Conservation (phyloP, 1,140 invertebrate genomes). For the Heliconius himera region DNA sequence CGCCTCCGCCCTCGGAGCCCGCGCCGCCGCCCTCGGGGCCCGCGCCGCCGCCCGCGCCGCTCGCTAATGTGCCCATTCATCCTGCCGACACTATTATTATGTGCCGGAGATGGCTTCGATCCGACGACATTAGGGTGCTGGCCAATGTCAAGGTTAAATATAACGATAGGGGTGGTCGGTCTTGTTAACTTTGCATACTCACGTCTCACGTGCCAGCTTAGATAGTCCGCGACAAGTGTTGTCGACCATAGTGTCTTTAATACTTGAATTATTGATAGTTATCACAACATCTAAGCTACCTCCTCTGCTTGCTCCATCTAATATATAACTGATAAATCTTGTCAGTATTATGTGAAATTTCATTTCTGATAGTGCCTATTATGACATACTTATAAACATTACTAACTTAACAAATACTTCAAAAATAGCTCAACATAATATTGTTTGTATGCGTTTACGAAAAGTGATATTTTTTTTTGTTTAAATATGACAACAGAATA, state of each 20-base stretch:
- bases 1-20: conserved; percentile 36
- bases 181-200: conserved; percentile 27
- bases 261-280: neutral
- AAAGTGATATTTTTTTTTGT: neutral
- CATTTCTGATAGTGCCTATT: too few species aligned
- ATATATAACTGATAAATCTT: too few species aligned
- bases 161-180: too few species aligned
- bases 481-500: neutral
- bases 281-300: too few species aligned
- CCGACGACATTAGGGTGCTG: conserved; percentile 68
- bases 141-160: conserved; percentile 70
- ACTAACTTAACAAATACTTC: too few species aligned
- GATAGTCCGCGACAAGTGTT: neutral
- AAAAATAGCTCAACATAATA: too few species aligned
- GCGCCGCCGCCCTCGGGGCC: conserved; percentile 62
- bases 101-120: conserved; percentile 74
- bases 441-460: too few species aligned
- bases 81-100: conserved; percentile 76
- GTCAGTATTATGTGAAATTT: too few species aligned
- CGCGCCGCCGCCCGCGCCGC: conserved; percentile 57
- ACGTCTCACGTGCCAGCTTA: neutral
- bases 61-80: conserved; percentile 78
- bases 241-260: neutral
- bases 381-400: too few species aligned
- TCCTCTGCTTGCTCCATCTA: too few species aligned